Evolutionary conservation across 1,140 invertebrate genomes (phyloP), one percentile per base, ranked within the genome.

Genomic region (Cephus cinctus): DNA sequence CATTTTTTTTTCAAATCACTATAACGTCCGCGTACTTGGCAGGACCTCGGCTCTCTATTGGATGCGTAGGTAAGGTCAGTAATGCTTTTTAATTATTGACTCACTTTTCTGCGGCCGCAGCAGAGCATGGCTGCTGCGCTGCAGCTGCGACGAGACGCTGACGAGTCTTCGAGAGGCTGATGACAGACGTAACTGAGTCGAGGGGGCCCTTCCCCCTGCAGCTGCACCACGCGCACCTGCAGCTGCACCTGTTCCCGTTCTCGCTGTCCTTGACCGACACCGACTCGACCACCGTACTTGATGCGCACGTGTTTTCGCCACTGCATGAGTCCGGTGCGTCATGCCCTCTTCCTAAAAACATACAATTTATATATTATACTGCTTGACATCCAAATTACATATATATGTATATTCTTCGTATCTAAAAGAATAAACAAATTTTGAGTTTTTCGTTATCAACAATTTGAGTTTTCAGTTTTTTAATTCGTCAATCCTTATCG

Each of bases 71-170:
- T n/a, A n/a, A n/a, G n/a, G n/a, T n/a, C n/a, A n/a, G n/a, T n/a
- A n/a, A n/a, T n/a, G n/a, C n/a, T n/a, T n/a, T n/a, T n/a, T n/a
- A n/a, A n/a, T n/a, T n/a, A 25, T 19, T 36, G 27, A 72, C 80
- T 81, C 59, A 88, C 86, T 86, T 88, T 88, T 82, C 86, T 87
- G 78, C 87, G 84, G 80, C 87, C 86, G 84, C 87, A 88, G 83
- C 87, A 89, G 80, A 88, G 86, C 87, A 89, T 89, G 82, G 61
- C 63, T 71, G 68, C 64, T 54, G 69, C 66, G 65, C 67, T 73
- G 71, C 67, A 63, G 63, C 69, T 62, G 63, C 65, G 61, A 54
- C 63, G 59, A 61, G 67, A 58, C 65, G 68, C 63, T 44, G 61
- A 67, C 47, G 63, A 68, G 53, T 66, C 58, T 62, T 72, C 14